Evolutionary conservation across 2,113 vertebrate species (phyloP), one percentile per base, ranked within the genome.

Genomic region (Tyrannus savana): DNA sequence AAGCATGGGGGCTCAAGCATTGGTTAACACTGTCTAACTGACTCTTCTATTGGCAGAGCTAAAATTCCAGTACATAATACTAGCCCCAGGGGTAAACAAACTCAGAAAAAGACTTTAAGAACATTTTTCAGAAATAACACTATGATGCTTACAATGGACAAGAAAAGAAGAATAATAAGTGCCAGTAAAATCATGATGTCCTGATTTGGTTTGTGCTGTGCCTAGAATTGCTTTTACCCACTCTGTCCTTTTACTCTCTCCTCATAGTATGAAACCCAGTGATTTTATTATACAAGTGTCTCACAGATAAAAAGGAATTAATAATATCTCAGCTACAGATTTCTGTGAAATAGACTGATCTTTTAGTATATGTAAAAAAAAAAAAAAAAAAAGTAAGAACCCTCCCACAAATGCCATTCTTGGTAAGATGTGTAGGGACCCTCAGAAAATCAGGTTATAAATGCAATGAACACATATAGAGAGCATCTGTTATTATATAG

Each of bases 21-120:
- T 96, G 90, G 66, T 96, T 97, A 91, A 91, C 84, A 39, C 37
- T 89, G 78, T 80, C 86, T 93, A 33, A 76, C 92, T 92, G 84
- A 76, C 67, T 96, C 58, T 96, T 84, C 77, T 87, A 78, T 78
- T 95, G 92, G 88, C 86, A 96, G 60, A 92, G 87, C 63, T 93
- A 71, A 96, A 97, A 93, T 94, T 84, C 75, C 80, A 94, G 79
- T 74, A 82, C 77, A 77, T 95, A 97, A 92, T 97, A 91, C 76
- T 84, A 82, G 92, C 95, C 95, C 82, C 86, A 90, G 94, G 89
- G 95, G 56, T 97, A 97, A 97, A 97, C 95, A 97, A 90, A 89
- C 58, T 90, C 81, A 76, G 92, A 75, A 89, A 95, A 84, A 94
- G 77, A 63, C 68, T 95, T 96, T 82, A 90, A 71, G 93, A 96